Percentiles rank a stretch among this genome's conserved stretches.
Conservation (phyloP, 64 coral and sea anemone species). For the Exaiptasia diaphana region DNA sequence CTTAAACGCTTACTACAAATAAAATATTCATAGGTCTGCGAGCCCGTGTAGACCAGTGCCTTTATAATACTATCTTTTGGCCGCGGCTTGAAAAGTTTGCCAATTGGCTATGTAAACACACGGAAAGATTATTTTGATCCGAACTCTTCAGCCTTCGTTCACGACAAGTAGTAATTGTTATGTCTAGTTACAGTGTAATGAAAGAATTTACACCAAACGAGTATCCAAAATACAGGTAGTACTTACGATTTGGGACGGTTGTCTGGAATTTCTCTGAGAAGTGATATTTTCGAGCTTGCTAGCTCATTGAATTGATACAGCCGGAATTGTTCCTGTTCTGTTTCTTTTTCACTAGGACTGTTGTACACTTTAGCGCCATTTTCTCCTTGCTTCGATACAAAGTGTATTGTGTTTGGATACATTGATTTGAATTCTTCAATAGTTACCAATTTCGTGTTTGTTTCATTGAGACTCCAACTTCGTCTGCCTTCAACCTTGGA, state of each 20-base stretch:
- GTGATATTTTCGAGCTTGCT: conserved; percentile 82
- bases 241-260: conserved; percentile 82
- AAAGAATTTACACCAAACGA: too few relatives aligned
- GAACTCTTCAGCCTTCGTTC: too few relatives aligned
- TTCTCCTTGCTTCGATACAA: conserved; percentile 43
- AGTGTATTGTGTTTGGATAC: conserved; percentile 49
- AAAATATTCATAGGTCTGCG: too few relatives aligned
- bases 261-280: conserved; percentile 80
- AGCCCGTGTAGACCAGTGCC: too few relatives aligned
- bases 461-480: not conserved
- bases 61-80: too few relatives aligned
- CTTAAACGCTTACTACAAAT: too few relatives aligned
- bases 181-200: too few relatives aligned
- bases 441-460: not conserved
- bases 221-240: too few relatives aligned
- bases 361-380: conserved; percentile 60
- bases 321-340: conserved; percentile 57
- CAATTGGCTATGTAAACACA: too few relatives aligned
- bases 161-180: too few relatives aligned
- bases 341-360: conserved; percentile 20
- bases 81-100: too few relatives aligned
- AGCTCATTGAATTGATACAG: conserved; percentile 91
- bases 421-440: conserved; percentile 64
- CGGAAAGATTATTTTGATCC: too few relatives aligned
- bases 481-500: not conserved